Evolutionary conservation across 2,113 vertebrate genomes (phyloP).

Genomic region (Ginglymostoma cirratum): DNA sequence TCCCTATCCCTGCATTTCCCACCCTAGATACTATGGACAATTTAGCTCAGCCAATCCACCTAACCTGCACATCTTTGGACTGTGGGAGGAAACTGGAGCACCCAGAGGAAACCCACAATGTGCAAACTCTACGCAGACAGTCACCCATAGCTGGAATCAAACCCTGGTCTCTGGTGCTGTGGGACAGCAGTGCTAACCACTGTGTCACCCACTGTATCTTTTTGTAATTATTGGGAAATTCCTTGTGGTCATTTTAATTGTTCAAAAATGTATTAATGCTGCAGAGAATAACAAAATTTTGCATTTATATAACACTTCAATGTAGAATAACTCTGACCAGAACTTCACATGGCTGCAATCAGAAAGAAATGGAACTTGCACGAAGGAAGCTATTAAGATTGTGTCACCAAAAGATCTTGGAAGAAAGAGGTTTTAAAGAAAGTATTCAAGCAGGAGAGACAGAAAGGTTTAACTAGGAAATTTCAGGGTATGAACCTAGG

Average conservation of each 20-base stretch:
- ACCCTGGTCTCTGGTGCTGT: no score
- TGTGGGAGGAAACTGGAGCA: no score
- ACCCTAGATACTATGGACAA: no score
- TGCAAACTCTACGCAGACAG: no score
- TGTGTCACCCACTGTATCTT: no score
- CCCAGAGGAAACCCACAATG: no score
- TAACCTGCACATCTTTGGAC: no score
- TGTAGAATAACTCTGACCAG: background rate
- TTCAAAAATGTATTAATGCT: background rate
- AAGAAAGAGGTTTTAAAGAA: background rate
- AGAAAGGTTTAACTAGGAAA: background rate
- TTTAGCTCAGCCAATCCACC: no score
- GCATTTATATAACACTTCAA: no score
- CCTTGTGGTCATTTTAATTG: background rate
- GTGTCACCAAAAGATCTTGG: background rate
- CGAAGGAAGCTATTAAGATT: background rate
- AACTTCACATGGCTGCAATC: background rate
- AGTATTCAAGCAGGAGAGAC: background rate
- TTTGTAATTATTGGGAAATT: background rate
- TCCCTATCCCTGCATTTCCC: no score
- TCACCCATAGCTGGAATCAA: no score
- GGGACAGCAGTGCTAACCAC: no score
- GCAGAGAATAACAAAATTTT: background rate
- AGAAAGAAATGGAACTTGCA: background rate
- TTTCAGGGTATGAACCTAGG: background rate